Evolutionary conservation across 2,797 vertebrate genomes (phyloP).

Genomic region (Botia almorhae): DNA sequence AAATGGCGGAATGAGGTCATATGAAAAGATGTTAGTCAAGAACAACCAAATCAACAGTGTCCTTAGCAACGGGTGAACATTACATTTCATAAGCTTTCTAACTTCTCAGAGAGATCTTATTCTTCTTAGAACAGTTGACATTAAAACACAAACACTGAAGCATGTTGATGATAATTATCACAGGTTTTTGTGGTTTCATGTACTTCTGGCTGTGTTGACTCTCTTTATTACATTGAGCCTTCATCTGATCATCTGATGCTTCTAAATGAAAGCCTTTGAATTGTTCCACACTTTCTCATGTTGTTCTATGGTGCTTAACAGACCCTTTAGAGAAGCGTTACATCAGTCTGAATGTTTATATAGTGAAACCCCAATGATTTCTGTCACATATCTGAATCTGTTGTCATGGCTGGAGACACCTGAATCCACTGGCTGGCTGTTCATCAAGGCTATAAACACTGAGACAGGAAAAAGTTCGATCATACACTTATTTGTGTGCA

Average conservation of each 20-base stretch:
- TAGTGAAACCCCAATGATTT: slow-evolving; percentile 8
- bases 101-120: too few species aligned
- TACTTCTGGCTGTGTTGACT: slow-evolving; percentile 63
- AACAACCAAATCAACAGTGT: slow-evolving; percentile 58
- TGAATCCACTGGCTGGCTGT: background rate
- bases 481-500: background rate
- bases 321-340: slow-evolving; percentile 36
- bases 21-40: slow-evolving; percentile 37
- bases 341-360: slow-evolving; percentile 36
- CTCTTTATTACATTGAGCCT: slow-evolving; percentile 83
- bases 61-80: slow-evolving; percentile 62
- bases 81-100: slow-evolving; percentile 37
- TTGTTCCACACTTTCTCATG: slow-evolving; percentile 54
- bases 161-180: too few species aligned
- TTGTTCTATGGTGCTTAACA: slow-evolving; percentile 37
- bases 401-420: too few species aligned
- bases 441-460: background rate
- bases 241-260: slow-evolving; percentile 75
- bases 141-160: too few species aligned
- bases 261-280: slow-evolving; percentile 76
- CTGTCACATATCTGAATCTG: too few species aligned
- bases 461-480: background rate
- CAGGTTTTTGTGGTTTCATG: slow-evolving; percentile 73
- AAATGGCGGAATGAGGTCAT: background rate
- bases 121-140: too few species aligned